Base-by-base conservation (phyloP, 2,888 invertebrate genomes). In the Homarus gammarus region DNA sequence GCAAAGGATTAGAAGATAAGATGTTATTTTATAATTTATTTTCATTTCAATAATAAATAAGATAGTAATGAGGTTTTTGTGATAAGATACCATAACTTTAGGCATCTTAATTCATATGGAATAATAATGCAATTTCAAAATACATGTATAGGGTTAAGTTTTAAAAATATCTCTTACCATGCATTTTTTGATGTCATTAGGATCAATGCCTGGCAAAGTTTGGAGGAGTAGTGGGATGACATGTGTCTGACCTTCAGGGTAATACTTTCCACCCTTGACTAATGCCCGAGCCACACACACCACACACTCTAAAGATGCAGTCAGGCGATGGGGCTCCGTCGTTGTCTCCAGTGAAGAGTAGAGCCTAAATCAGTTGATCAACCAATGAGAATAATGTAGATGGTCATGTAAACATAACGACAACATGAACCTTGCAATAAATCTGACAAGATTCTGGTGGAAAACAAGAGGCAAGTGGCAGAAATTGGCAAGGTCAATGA, bases 201-300 rank as follows among this genome's bases (percentile, higher is more conserved):
- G 96, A 94, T 98, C 98, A 72, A 99, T 96, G 22, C 98, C 98
- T 0, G 98, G 98, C 31, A 99, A 94, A 0, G 97, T 95, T 0
- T 96, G 96, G 93, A 97, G 95, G 22, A 98, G 94, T 40, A 98
- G 94, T 0, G 97, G 97, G 31, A 98, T 95, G 0, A 98, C 96
- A 93, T 98, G 97, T 0, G 96, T 95, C 5, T 96, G 96, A 0
- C 97, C 98, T 93, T 97, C 97, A 0, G 96, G 95, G 93, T 96
- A 97, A 68, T 90, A 87, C 93, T 64, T 93, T 93, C 72, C 94
- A 93, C 38, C 94, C 94, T 91, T 93, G 22, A 96, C 95, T 94
- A 96, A 94, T 0, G 96, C 95, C 84, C 96, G 94, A 0, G 96
- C 96, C 8, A 97, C 95, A 0, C 96, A 95, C 0, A 96, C 95